Conservation (phyloP, 2,113 vertebrate genomes). For the Eonycteris spelaea region DNA sequence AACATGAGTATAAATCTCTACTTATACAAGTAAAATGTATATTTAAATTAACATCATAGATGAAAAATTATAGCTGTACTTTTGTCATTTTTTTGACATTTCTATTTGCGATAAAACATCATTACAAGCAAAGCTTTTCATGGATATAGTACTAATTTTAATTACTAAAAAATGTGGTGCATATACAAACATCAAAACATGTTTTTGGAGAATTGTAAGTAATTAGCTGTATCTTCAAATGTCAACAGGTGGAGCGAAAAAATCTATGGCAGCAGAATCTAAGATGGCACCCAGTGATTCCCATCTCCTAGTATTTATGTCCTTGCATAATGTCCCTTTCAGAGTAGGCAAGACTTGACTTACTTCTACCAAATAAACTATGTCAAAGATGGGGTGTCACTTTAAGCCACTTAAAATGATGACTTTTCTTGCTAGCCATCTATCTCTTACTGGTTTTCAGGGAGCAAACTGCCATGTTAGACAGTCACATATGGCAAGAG, state of each 20-base stretch:
- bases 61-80: background rate
- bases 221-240: constrained; percentile 27
- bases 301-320: background rate
- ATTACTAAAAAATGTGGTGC: background rate
- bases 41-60: constrained; percentile 34
- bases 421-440: background rate
- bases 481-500: background rate
- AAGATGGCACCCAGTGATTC: background rate
- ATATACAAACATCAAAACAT: background rate
- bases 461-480: background rate
- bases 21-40: background rate
- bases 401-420: background rate
- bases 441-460: background rate
- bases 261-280: background rate
- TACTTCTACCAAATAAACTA: background rate
- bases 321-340: background rate
- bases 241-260: background rate
- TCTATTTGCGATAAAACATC: constrained; percentile 35
- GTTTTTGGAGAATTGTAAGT: background rate
- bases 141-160: constrained; percentile 14
- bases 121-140: background rate
- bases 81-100: constrained; percentile 49
- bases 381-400: background rate
- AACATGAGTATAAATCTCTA: background rate
- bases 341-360: background rate